Evolutionary conservation across 2,888 invertebrate genomes (phyloP).

Genomic region (Bruchidius siliquastri): DNA sequence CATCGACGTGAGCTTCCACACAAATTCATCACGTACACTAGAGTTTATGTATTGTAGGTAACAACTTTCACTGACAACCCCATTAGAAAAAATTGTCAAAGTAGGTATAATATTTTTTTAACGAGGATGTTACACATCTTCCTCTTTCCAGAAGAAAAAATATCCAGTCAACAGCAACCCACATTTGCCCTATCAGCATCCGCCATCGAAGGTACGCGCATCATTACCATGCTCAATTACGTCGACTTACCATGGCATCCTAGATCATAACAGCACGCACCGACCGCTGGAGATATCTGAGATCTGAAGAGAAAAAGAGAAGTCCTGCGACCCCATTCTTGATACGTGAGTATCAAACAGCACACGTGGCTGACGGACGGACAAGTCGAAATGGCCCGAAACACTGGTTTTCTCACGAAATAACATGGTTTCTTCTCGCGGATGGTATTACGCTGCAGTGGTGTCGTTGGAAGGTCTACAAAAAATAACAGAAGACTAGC

Average conservation of each 20-base stretch:
- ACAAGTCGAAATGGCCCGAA: conserved; percentile 26
- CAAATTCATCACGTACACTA: too few relatives aligned
- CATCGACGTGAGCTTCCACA: too few relatives aligned
- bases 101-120: neutral
- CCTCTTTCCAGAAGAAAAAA: neutral
- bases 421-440: conserved; percentile 20
- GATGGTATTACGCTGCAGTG: neutral
- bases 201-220: neutral
- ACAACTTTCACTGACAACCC: neutral
- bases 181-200: neutral
- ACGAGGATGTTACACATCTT: neutral
- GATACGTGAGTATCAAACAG: neutral
- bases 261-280: neutral
- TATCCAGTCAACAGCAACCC: neutral
- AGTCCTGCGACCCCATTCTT: neutral
- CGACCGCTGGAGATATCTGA: neutral
- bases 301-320: neutral
- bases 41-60: neutral
- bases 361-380: neutral
- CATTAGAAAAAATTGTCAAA: neutral
- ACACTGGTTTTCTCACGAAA: conserved; percentile 41
- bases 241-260: neutral
- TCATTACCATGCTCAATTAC: neutral
- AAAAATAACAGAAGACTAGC: too few relatives aligned
- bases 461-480: too few relatives aligned